Percentiles rank a stretch among this genome's conserved stretches.
Conservation (phyloP, 1,140 invertebrate species). For the Probaryconus sp. region DNA sequence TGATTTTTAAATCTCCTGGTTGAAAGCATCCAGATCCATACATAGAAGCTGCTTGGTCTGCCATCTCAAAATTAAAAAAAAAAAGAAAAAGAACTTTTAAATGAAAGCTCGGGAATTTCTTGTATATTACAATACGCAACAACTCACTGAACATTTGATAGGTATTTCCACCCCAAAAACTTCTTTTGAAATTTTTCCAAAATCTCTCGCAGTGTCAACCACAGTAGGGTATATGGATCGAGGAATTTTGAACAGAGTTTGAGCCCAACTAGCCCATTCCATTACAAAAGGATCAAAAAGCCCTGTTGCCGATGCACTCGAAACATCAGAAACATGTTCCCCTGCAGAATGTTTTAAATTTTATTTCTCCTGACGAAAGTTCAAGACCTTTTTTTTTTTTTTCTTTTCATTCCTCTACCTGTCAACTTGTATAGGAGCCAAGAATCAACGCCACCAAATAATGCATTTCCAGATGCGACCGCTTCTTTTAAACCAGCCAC, state of each 20-base stretch:
- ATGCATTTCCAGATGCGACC: constrained; percentile 81
- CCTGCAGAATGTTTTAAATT: too few species aligned
- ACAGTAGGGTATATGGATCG: constrained; percentile 87
- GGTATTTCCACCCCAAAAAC: constrained; percentile 88
- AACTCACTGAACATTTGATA: constrained; percentile 86
- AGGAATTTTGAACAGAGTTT: constrained; percentile 85
- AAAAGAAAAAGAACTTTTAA: constrained; percentile 5
- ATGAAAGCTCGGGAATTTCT: constrained; percentile 26
- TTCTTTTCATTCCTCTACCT: constrained; percentile 60
- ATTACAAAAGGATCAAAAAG: constrained; percentile 95
- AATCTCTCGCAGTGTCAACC: constrained; percentile 86
- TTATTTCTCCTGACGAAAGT: too few species aligned
- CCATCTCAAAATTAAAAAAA: constrained; percentile 78
- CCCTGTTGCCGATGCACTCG: constrained; percentile 93
- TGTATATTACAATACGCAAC: constrained; percentile 6
- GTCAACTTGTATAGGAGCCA: constrained; percentile 93
- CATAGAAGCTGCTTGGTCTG: constrained; percentile 91
- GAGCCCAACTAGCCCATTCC: constrained; percentile 86
- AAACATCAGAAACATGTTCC: constrained; percentile 89
- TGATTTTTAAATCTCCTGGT: constrained; percentile 91
- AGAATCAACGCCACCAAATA: constrained; percentile 95
- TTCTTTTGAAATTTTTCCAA: constrained; percentile 82
- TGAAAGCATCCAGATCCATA: constrained; percentile 94
- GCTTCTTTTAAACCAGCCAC: constrained; percentile 82
- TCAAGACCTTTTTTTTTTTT: constrained; percentile 4